Evolutionary conservation across 2,797 vertebrate species (phyloP).

Genomic region (Platalea minor): DNA sequence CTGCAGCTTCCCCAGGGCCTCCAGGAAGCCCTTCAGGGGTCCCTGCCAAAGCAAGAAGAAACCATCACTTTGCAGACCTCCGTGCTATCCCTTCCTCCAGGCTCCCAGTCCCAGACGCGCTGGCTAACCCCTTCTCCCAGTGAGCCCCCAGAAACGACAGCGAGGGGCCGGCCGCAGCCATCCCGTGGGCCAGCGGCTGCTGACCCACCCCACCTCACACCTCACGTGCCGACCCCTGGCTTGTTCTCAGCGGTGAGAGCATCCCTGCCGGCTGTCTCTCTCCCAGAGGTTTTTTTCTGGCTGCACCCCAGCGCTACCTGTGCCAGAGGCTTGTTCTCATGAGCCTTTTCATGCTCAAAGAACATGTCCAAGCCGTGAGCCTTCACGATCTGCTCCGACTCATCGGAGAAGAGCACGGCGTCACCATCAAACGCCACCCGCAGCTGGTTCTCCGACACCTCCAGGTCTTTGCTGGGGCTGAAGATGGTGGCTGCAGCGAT

Average conservation of each 20-base stretch:
- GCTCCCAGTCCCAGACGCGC: neutral
- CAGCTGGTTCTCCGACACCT: constrained; percentile 88
- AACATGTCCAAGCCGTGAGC: constrained; percentile 94
- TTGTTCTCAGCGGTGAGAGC: neutral
- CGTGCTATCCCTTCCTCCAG: rapidly evolving
- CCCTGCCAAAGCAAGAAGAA: constrained; percentile 74
- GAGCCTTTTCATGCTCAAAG: constrained; percentile 91
- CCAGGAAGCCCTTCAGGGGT: constrained; percentile 93
- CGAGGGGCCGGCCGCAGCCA: neutral
- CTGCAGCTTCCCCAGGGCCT: constrained; percentile 91
- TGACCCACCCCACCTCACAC: neutral
- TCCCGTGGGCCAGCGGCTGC: rapidly evolving
- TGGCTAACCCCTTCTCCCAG: neutral
- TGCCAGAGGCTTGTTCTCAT: constrained; percentile 91
- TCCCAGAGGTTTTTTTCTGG: neutral
- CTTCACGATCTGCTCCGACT: constrained; percentile 96
- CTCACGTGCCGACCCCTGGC: rapidly evolving
- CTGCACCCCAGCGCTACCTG: constrained; percentile 75
- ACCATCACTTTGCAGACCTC: neutral
- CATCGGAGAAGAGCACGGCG: constrained; percentile 95
- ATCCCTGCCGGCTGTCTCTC: neutral
- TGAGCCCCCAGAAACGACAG: neutral
- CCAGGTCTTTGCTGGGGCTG: constrained; percentile 84
- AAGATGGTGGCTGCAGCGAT: constrained; percentile 97
- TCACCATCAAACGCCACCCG: constrained; percentile 95